phyloP scores from a whole-genome alignment of 2,888 invertebrate genomes.

The Rhagium mordax region DNA sequence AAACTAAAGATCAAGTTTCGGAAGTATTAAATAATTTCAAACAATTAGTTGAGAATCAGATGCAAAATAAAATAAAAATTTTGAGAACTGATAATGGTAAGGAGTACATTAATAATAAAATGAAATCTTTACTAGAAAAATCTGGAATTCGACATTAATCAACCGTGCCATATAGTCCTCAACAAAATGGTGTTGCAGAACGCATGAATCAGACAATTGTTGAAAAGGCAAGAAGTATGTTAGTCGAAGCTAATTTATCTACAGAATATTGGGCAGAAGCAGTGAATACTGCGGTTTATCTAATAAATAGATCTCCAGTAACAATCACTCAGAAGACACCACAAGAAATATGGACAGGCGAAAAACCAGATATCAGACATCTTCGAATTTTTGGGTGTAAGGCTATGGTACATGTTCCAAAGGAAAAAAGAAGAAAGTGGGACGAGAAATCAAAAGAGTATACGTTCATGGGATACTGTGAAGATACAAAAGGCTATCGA shows the following conservation, averaged over 20 bases:
- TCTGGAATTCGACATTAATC: too few relatives aligned
- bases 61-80: not conserved
- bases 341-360: not conserved
- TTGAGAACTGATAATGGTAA: not conserved
- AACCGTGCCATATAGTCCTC: too few relatives aligned
- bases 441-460: not conserved
- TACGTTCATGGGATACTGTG: not conserved
- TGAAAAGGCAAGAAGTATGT: not conserved
- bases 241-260: not conserved
- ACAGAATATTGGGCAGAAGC: not conserved
- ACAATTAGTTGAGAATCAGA: not conserved
- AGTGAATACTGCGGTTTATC: not conserved
- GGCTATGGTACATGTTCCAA: not conserved
- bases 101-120: too few relatives aligned
- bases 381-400: not conserved
- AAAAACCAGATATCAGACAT: not conserved
- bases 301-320: not conserved
- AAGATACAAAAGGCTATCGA: not conserved
- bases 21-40: not conserved
- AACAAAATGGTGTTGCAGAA: not conserved
- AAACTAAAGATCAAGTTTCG: not conserved
- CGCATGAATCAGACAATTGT: not conserved
- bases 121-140: too few relatives aligned
- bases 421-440: not conserved
- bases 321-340: not conserved